Conservation (phyloP, 2,888 invertebrate species). For the Diabrotica balteata region DNA sequence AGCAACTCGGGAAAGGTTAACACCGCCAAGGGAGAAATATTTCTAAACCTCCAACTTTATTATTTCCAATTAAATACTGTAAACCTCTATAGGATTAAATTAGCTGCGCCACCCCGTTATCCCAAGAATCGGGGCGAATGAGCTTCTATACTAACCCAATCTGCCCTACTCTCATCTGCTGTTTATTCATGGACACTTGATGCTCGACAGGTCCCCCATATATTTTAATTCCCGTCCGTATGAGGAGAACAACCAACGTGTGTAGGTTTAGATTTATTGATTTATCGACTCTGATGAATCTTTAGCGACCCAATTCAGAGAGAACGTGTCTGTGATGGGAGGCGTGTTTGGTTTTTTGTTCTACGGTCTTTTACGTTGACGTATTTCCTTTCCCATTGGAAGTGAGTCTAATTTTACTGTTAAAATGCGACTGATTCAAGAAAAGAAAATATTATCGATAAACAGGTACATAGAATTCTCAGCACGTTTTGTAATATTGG, state of each 20-base stretch:
- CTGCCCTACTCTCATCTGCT: neutral
- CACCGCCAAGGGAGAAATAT: too few species aligned
- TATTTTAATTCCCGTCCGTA: conserved; percentile 15
- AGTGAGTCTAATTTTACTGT: too few species aligned
- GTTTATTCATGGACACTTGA: conserved; percentile 21
- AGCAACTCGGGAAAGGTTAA: too few species aligned
- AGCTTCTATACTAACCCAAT: neutral
- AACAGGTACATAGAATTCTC: too few species aligned
- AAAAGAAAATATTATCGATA: too few species aligned
- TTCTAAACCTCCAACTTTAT: too few species aligned
- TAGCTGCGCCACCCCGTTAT: neutral
- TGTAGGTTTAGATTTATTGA: conserved; percentile 25
- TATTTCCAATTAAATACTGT: too few species aligned
- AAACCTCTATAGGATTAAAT: too few species aligned
- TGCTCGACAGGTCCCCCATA: conserved; percentile 15
- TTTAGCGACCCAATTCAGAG: conserved; percentile 21
- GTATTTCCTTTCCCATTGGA: too few species aligned
- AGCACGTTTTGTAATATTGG: too few species aligned
- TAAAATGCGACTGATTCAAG: too few species aligned
- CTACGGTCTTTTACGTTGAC: too few species aligned
- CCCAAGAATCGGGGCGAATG: neutral
- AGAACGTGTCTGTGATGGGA: conserved; percentile 1
- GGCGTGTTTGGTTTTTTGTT: neutral
- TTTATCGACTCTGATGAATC: conserved; percentile 23
- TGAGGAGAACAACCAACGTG: neutral